Base-by-base conservation (phyloP, 2,113 vertebrate genomes). In the Ahaetulla prasina region DNA sequence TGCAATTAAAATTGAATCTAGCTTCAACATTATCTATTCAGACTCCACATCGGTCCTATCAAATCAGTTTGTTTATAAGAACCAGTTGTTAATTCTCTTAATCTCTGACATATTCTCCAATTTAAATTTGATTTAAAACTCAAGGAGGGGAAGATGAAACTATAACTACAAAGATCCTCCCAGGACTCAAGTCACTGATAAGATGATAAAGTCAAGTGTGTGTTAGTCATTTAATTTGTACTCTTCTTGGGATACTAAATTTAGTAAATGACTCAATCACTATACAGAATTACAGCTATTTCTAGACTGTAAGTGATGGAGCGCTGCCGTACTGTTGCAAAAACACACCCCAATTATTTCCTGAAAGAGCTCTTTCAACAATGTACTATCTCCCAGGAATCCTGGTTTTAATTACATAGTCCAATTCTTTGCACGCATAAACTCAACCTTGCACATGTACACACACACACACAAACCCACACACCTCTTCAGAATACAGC, bases 251-350 rank as follows among this genome's bases (percentile, higher is more conserved):
- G 93, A 93, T 96, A 94, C 97, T 98, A 97, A 98, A 98, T 97
- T 98, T 97, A 97, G 97, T 95, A 94, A 95, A 96, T 98, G 97
- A 98, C 97, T 98, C 97, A 97, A 96, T 95, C 95, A 93, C 87
- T 94, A 92, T 95, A 96, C 96, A 97, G 95, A 97, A 97, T 97
- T 97, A 97, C 93, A 96, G 96, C 97, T 98, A 97, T 97, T 97
- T 98, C 97, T 96, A 97, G 95, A 93, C 94, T 93, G 95, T 96
- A 96, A 97, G 96, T 96, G 97, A 98, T 96, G 97, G 89, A 92
- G 94, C 95, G 92, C n/a, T 60, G 96, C 95, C 89, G 92, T 96
- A 93, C 96, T 96, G 97, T 97, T 97, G 96, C 95, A 97, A 97
- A 98, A 96, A 96, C 97, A 96, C 94, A 96, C 95, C 94, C 96